phyloP scores from a whole-genome alignment of 2,888 invertebrate species.

The Euphydryas editha region DNA sequence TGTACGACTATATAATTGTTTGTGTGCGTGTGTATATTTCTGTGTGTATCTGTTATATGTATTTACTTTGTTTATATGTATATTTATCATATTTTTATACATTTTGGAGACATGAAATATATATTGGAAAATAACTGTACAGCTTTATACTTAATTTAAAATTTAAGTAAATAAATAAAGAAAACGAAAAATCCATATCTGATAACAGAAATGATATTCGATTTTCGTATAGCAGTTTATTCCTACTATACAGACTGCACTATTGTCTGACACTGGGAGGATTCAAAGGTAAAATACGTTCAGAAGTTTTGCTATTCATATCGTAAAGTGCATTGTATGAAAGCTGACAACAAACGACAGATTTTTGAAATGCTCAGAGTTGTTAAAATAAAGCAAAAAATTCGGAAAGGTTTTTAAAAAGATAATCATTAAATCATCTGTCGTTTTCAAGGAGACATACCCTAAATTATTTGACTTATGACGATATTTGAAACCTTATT shows the following conservation, averaged over 20 bases:
- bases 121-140: too few species aligned
- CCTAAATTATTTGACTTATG: too few species aligned
- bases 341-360: constrained; percentile 1
- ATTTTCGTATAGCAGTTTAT: constrained; percentile 4
- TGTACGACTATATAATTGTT: too few species aligned
- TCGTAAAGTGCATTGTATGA: constrained; percentile 11
- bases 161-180: neutral
- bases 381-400: neutral
- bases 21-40: too few species aligned
- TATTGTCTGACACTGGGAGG: constrained; percentile 20
- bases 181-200: neutral
- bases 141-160: too few species aligned
- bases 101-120: too few species aligned
- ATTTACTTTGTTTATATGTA: too few species aligned
- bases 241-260: constrained; percentile 2
- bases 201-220: constrained; percentile 6
- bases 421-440: too few species aligned
- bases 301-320: constrained; percentile 33
- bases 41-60: too few species aligned
- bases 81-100: too few species aligned
- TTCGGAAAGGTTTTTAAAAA: neutral
- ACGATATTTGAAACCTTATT: too few species aligned
- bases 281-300: constrained; percentile 24
- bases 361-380: constrained; percentile 1
- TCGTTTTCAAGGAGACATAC: too few species aligned